Base-by-base conservation (phyloP, 1,140 invertebrate genomes). In the Atta texana region DNA sequence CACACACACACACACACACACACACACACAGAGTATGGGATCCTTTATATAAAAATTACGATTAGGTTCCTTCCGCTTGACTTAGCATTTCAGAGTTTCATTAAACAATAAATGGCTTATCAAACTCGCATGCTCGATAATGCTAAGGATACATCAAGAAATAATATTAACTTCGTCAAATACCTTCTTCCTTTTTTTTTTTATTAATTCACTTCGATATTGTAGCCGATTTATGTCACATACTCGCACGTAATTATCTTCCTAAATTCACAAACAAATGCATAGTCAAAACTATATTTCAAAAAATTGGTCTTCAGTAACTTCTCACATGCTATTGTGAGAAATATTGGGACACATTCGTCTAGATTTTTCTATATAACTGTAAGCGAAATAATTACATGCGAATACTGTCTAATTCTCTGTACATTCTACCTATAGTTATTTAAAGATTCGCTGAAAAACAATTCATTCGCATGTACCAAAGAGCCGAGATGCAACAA, bases 181-280 rank as follows among this genome's bases (percentile, higher is more conserved):
- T 39, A 16, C 0, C 6, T 66, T 34, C 8, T 14, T 44, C 39
- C 5, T 24, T 28, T 34, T 39, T 14, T 28, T 71, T 39, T 81
- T 81, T 81, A 71, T 81, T 71, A 55, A 69, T 24, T 69, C 31
- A 69, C 8, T 71, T 55, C 49, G 34, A 7, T 55, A 71, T 71
- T 51, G 49, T 71, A 71, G 16, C 28, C n/a, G 14, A 69, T 69
- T 80, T 80, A 24, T 69, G 10, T 39, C 49, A 34, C 31, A 16
- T 57, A 81, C n/a, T 57, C 77, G 64, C 64, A 81, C 16, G n/a
- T 81, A 69, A 81, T 80, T 80, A 80, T 69, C 49, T 53, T 68
- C n/a, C 14, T 64, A 80, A 21, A 8, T 78, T 68, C 44, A 31
- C 3, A 75, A 21, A 39, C 0, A 7, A 77, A 63, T 28, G 57